Percentiles rank a stretch among this genome's conserved stretches.
phyloP scores from a whole-genome alignment of 2,888 invertebrate species.

The Agonum fuliginosum region DNA sequence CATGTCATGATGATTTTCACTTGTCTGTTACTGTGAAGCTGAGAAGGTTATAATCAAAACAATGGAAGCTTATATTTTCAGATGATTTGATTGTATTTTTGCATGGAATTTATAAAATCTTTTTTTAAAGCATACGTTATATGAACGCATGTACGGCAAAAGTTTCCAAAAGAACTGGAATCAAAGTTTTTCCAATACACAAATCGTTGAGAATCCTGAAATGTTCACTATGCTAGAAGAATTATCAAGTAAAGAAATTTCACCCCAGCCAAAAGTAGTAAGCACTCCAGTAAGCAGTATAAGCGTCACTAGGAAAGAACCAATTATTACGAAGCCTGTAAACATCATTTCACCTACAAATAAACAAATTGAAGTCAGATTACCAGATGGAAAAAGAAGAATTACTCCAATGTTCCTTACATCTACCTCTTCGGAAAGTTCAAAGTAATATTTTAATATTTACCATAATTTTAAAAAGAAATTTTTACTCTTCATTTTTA shows the following conservation, averaged over 20 bases:
- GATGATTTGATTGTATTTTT: no score
- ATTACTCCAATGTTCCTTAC: slow-evolving; percentile 98
- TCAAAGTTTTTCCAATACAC: slow-evolving; percentile 73
- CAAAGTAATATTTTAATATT: slow-evolving; percentile 74
- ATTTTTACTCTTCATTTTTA: slow-evolving; percentile 22
- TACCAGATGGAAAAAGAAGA: slow-evolving; percentile 94
- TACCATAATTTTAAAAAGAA: background rate
- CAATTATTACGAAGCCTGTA: slow-evolving; percentile 64
- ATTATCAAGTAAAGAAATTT: slow-evolving; percentile 70
- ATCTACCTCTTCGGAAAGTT: slow-evolving; percentile 67
- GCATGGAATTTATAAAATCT: slow-evolving; percentile 40
- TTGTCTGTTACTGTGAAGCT: background rate
- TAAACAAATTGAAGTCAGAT: slow-evolving; percentile 95
- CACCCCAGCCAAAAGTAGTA: background rate
- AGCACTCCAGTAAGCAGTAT: slow-evolving; percentile 61
- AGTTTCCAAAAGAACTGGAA: slow-evolving; percentile 75
- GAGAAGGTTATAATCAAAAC: no score
- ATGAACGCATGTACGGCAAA: slow-evolving; percentile 93
- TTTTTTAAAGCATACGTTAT: slow-evolving; percentile 82
- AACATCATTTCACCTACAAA: slow-evolving; percentile 81
- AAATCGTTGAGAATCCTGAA: slow-evolving; percentile 82
- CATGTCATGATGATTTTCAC: background rate
- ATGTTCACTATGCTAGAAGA: slow-evolving; percentile 77
- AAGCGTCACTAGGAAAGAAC: slow-evolving; percentile 65
- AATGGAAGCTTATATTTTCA: no score